Evolutionary conservation across 92 coral and sea anemone species (phyloP), one percentile per base, ranked within the genome.

Genomic region (Nematostella vectensis): DNA sequence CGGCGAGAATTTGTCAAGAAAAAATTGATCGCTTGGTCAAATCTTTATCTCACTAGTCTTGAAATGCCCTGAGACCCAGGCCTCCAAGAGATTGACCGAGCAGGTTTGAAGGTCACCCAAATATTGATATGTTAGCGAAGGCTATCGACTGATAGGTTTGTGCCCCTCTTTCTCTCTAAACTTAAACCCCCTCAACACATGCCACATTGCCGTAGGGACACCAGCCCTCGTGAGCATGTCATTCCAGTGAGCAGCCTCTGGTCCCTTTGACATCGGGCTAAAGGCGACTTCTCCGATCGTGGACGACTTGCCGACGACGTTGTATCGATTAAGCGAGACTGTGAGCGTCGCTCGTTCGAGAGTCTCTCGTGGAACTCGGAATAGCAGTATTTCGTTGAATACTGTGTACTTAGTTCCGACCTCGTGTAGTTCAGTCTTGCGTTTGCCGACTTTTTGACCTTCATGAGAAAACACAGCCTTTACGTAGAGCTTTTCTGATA

Each of bases 121-220:
- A n/a, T n/a, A n/a, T 37, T 57, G 11, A 29, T 47, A 29, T 57
- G 15, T 57, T 28, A n/a, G 1, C 22, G 19, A 25, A 28, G 13
- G 16, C 39, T 69, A 71, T 1, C 28, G 88, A 18, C 67, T 63
- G 0, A 30, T 56, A 17, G 83, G 94, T 31, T 72, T 57, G 50
- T 67, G 69, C 21, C 63, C 83, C n/a, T 75, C 94, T 19, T 83
- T 59, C 40, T 85, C 94, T 23, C 79, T 69, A 40, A 80, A 80
- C 29, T 75, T 85, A 47, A 85, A 85, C 16, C 94, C 94, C n/a
- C 79, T 59, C 16, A 85, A 30, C 11, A 85, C 80, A 62, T 85
- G 94, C 94, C 94, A 85, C 94, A 85, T 85, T 1, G 88, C 72
- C 42, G 72, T 81, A 28, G 82, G 67, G 22, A 74, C 80, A 36